Base-by-base conservation (phyloP, 2,888 invertebrate genomes). In the Limnephilus marmoratus region DNA sequence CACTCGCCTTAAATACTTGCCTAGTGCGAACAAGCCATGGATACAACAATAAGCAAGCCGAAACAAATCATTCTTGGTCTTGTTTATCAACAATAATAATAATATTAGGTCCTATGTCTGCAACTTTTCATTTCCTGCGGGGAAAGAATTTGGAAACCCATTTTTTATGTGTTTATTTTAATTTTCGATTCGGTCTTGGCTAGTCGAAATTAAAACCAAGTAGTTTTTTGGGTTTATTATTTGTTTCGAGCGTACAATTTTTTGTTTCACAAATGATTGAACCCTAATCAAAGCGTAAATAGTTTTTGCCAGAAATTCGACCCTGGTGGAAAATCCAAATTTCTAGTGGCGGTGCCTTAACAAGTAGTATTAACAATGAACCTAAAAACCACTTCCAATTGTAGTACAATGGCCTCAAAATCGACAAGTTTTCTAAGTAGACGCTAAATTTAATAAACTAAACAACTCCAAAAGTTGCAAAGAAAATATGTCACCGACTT, bases 311-410 rank as follows among this genome's bases (percentile, higher is more conserved):
- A 9, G n/a, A 68, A 68, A 68, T 68, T 68, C 68, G 68, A n/a
- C 68, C 68, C 68, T 68, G 68, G 68, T 68, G 68, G 68, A n/a
- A 68, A 68, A 68, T 68, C 68, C 68, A 68, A 68, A n/a, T 68
- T 24, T 68, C 68, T 5, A 68, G 24, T 9, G 68, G 68, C 68
- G 24, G n/a, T n/a, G 9, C 24, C 68, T 24, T 68, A 53, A 53
- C 53, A 18, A 53, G 18, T 18, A 31, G 31, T 31, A 31, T 53
- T 53, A 53, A 68, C 68, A 68, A 68, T 68, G 24, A 68, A 68
- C 24, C n/a, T 68, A 68, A 68, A 68, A 68, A 68, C 68, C 24
- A 68, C 68, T 68, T 68, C 68, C 68, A 68, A 68, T n/a, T 68
- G 68, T n/a, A 9, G 68, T 68, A n/a, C 68, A 68, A 68, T 68